Base-by-base conservation (phyloP, 2,113 vertebrate species). In the Hiodon tergisus region DNA sequence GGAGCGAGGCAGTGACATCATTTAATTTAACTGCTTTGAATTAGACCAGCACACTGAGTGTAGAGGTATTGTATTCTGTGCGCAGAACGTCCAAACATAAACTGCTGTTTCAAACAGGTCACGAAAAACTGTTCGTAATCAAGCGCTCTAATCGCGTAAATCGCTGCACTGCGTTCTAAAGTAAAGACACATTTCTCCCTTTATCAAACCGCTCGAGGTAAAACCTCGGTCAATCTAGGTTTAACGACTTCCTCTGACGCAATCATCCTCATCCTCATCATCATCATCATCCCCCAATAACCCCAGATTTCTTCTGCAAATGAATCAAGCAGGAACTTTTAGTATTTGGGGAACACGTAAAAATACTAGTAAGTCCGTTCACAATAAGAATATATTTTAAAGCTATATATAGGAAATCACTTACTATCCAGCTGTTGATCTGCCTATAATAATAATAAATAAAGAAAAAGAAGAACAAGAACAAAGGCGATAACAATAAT, bases 1-100 rank as follows among this genome's bases (percentile, higher is more conserved):
- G 81, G 67, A 86, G 84, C 81, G 82, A 87, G 86, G 67, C 80
- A 87, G 83, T 86, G 86, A 88, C 85, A 86, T 90, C 85, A 83
- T 77, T 75, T 81, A 80, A 82, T 80, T 81, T 67, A 77, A 59
- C 14, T 4, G 31, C 6, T 10, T 14, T 59, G 5, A n/a, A 47
- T 52, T 16, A 52, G 17, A 31, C 17, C 0, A 14, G 31, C 16
- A 46, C 11, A 3, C 46, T 71, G 57, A 71, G 11, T 55, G 55
- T 14, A 48, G 5, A 48, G 46, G 31, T n/a, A 71, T 71, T 71
- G 58, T 71, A 59, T 31, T 58, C 13, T 4, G 46, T 11, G 69
- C 70, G 50, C 4, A 0, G 58, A 6, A 11, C 31, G 46, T 8
- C 48, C 65, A 17, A 14, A 69, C 53, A 31, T 71, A 31, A 31